These are phyloP conservation scores for Drosophila lini DNA, from an alignment of 1,140 invertebrate species.

Conservation along the genomic window DNA sequence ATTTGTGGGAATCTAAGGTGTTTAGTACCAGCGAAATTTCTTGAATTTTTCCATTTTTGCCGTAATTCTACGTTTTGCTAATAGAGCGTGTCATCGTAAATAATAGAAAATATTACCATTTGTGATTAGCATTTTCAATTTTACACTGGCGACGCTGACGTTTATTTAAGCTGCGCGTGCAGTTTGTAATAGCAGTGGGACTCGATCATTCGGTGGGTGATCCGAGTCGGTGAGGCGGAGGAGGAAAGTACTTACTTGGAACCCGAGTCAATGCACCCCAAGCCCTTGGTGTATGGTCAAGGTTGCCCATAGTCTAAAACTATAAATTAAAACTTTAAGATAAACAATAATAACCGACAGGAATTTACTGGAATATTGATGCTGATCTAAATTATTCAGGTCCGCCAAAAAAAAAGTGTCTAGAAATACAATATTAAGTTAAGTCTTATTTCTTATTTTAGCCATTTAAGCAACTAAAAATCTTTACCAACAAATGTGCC, in stretches of 20 bases:
- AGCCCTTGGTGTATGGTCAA: neutral
- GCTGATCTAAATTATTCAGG: neutral
- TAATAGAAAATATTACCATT: constrained; percentile 10
- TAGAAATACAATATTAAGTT: neutral
- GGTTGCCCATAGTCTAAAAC: neutral
- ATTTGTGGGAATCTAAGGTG: no score
- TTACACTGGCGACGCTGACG: constrained; percentile 3
- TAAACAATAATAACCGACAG: neutral
- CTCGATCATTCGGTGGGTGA: neutral
- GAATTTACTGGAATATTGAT: neutral
- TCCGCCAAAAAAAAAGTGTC: no score
- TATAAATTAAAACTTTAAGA: neutral
- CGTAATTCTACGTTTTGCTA: constrained; percentile 1
- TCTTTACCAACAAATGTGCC: neutral
- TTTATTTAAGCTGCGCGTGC: constrained; percentile 7
- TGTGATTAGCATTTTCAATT: constrained; percentile 14
- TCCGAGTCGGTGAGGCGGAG: neutral
- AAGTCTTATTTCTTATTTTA: neutral
- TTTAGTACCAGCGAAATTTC: neutral
- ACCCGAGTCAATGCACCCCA: neutral
- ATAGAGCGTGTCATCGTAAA: constrained; percentile 10
- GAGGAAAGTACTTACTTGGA: neutral
- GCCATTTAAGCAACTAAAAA: neutral
- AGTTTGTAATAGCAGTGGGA: constrained; percentile 1
- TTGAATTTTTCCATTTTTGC: neutral